Evolutionary conservation across 2,113 vertebrate genomes (phyloP).

Genomic region (Acrocephalus arundinaceus): DNA sequence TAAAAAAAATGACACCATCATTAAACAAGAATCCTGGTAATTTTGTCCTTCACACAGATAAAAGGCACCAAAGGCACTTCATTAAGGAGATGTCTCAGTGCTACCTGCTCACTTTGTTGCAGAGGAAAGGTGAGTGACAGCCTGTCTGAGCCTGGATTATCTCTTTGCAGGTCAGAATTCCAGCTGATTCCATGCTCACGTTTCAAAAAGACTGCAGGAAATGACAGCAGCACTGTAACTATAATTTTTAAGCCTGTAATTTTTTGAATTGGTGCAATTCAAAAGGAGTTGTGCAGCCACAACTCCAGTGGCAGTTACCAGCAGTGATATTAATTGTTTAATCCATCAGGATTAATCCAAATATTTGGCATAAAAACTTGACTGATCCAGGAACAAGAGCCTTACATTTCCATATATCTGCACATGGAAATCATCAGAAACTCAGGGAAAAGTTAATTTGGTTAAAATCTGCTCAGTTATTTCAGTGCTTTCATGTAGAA

Average conservation of each 20-base stretch:
- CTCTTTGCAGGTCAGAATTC: constrained; percentile 27
- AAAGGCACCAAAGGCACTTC: constrained; percentile 54
- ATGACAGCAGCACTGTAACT: neutral
- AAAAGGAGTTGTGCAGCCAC: neutral
- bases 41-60: constrained; percentile 56
- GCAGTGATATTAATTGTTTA: neutral
- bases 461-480: neutral
- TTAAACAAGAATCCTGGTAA: constrained; percentile 12
- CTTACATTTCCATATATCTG: neutral
- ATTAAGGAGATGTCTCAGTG: constrained; percentile 54
- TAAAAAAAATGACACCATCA: neutral
- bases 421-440: neutral
- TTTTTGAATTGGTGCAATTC: neutral
- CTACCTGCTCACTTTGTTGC: constrained; percentile 45
- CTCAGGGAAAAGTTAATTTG: neutral
- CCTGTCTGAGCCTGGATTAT: constrained; percentile 17
- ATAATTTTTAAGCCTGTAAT: neutral
- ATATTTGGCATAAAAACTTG: neutral
- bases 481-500: neutral
- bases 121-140: neutral
- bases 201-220: neutral
- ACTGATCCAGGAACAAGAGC: neutral
- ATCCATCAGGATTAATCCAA: neutral
- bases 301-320: neutral
- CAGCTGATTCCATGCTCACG: neutral